These are phyloP conservation scores for Coreoperca whiteheadi DNA, from an alignment of 2,113 vertebrate genomes.

Conservation along the genomic window DNA sequence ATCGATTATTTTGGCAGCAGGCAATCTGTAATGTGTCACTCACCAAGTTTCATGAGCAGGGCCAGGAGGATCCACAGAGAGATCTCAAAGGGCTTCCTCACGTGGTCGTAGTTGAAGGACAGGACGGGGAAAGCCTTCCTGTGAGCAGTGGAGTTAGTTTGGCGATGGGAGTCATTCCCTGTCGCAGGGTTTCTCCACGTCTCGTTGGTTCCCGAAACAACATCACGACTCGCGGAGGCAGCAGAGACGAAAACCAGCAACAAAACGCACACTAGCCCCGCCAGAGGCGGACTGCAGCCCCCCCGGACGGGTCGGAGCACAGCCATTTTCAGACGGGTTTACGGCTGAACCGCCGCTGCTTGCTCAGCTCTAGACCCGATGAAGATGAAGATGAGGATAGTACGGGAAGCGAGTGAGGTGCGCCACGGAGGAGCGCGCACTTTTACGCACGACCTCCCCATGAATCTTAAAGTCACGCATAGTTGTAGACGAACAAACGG, in stretches of 20 bases:
- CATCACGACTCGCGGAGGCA: slow-evolving; percentile 29
- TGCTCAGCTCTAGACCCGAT: slow-evolving; percentile 24
- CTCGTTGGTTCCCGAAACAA: slow-evolving; percentile 11
- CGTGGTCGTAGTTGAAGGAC: slow-evolving; percentile 85
- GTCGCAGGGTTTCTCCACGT: neutral
- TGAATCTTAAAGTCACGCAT: slow-evolving; percentile 23
- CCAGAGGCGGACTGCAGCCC: neutral
- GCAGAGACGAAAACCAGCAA: neutral
- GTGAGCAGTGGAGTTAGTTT: slow-evolving; percentile 22
- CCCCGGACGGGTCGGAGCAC: slow-evolving; percentile 8
- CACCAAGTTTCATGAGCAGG: slow-evolving; percentile 97
- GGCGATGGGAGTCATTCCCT: neutral
- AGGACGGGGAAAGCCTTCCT: slow-evolving; percentile 91
- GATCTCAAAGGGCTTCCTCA: slow-evolving; percentile 91
- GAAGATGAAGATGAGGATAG: slow-evolving; percentile 35
- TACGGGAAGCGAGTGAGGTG: slow-evolving; percentile 15
- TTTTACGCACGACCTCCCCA: slow-evolving; percentile 51
- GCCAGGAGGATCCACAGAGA: slow-evolving; percentile 96
- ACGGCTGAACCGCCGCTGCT: neutral
- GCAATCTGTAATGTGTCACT: slow-evolving; percentile 58
- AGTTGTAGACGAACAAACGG: too few species aligned
- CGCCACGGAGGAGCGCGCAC: slow-evolving; percentile 34
- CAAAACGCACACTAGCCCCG: neutral
- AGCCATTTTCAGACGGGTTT: slow-evolving; percentile 48
- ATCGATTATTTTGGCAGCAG: neutral